Evolutionary conservation across 2,797 vertebrate species (phyloP), one percentile per base, ranked within the genome.

Genomic region (Hippoglossus hippoglossus): DNA sequence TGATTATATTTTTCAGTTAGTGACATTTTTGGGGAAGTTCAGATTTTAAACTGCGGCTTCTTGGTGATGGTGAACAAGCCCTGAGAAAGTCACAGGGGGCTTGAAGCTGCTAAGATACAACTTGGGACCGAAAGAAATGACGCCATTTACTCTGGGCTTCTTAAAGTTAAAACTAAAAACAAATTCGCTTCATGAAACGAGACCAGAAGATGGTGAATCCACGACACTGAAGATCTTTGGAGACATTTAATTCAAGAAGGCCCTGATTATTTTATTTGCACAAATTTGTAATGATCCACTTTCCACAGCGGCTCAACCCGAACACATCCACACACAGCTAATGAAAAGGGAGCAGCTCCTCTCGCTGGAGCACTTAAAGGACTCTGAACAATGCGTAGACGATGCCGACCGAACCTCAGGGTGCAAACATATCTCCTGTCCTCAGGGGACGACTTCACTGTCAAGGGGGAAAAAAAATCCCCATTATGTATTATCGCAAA

Each of bases 401-500:
- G 57, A 65, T 22, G 61, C 53, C 36, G 71, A 54, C 81, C 80
- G 22, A 71, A 79, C 80, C 86, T 74, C 65, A 4, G 77, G 88
- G 74, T 63, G 87, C 79, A 50, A 82, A 70, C 68, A 34, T 54
- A 81, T 77, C 77, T 76, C 44, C 70, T 46, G 77, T 79, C 82
- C 89, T 80, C 76, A n/a, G 82, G 86, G 79, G 83, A 82, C 4
- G 51, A 49, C 75, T 57, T 44, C 18, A 63, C 87, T 80, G 85
- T 90, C 86, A 44, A 18, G 16, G 6, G 0, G 15, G 18, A 90
- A 74, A 80, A 79, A 74, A 76, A 75, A 71, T 77, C 70, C 85
- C 77, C 73, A 84, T 91, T 87, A 87, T 82, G 86, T 85, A 77
- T 83, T 79, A 91, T 89, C 90, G 80, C 79, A 83, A 80, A 91